These are phyloP conservation scores for Tichodroma muraria DNA, from an alignment of 2,113 vertebrate genomes.

Conservation along the genomic window DNA sequence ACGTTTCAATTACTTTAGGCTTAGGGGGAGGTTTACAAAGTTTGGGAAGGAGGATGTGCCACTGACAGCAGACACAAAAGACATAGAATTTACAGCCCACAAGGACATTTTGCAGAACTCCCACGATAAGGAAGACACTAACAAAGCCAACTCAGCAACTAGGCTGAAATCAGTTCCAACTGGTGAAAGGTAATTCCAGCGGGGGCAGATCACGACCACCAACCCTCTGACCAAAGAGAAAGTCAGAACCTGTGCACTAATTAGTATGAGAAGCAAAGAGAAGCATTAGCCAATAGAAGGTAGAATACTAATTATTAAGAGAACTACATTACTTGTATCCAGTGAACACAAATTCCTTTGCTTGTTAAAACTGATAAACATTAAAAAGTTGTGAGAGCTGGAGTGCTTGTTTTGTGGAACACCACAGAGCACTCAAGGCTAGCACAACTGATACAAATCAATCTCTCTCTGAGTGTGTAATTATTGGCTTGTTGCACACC, in stretches of 20 bases:
- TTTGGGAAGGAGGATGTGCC: background rate
- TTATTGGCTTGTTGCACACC: background rate
- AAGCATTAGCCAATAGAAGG: background rate
- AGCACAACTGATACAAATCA: background rate
- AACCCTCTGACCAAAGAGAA: background rate
- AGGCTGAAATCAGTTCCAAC: background rate
- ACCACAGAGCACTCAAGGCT: too few species aligned
- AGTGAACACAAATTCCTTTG: background rate
- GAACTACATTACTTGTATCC: background rate
- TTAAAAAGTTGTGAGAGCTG: background rate
- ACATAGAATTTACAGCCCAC: background rate
- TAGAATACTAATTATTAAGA: background rate
- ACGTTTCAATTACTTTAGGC: background rate
- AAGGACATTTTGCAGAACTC: background rate
- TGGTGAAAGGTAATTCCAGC: background rate
- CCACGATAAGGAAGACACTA: background rate
- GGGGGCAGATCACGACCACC: background rate
- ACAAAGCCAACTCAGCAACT: background rate
- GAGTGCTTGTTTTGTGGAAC: background rate
- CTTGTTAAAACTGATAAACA: background rate
- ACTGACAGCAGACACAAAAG: background rate
- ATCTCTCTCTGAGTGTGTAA: background rate
- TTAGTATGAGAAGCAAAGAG: background rate
- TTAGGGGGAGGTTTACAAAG: background rate
- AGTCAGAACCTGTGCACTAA: background rate